Evolutionary conservation across 2,888 invertebrate species (phyloP).

Genomic region (Pseudococcus viburni): DNA sequence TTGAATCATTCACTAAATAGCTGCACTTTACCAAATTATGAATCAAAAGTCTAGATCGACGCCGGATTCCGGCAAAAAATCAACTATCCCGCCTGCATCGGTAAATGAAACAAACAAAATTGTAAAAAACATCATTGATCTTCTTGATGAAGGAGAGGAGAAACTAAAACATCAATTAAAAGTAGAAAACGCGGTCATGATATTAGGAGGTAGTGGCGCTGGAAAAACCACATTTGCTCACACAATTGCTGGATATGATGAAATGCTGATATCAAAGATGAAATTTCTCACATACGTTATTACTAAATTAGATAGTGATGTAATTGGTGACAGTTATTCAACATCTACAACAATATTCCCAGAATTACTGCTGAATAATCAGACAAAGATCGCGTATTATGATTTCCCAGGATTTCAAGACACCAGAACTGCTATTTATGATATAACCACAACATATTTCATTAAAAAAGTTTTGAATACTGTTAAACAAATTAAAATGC

Average conservation of each 20-base stretch:
- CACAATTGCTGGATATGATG: neutral
- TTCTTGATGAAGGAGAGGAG: too few relatives aligned
- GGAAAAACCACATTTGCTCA: neutral
- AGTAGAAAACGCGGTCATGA: neutral
- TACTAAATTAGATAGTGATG: neutral
- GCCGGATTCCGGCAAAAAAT: too few relatives aligned
- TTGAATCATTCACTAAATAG: too few relatives aligned
- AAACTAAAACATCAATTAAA: too few relatives aligned
- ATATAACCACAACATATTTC: conserved; percentile 69
- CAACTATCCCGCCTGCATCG: too few relatives aligned
- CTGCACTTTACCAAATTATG: too few relatives aligned
- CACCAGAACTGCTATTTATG: conserved; percentile 67
- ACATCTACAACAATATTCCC: conserved; percentile 56
- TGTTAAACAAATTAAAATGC: conserved; percentile 69
- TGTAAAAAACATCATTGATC: too few relatives aligned
- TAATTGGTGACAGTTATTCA: neutral
- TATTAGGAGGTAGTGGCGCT: neutral
- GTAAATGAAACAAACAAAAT: too few relatives aligned
- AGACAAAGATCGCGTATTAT: neutral
- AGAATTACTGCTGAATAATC: conserved; percentile 64
- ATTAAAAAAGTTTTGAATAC: conserved; percentile 70
- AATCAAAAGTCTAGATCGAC: too few relatives aligned
- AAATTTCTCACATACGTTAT: conserved; percentile 43
- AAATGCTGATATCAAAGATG: neutral
- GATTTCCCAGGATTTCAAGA: neutral